These are phyloP conservation scores for Tribolium freemani DNA, from an alignment of 2,888 invertebrate genomes.

Conservation along the genomic window DNA sequence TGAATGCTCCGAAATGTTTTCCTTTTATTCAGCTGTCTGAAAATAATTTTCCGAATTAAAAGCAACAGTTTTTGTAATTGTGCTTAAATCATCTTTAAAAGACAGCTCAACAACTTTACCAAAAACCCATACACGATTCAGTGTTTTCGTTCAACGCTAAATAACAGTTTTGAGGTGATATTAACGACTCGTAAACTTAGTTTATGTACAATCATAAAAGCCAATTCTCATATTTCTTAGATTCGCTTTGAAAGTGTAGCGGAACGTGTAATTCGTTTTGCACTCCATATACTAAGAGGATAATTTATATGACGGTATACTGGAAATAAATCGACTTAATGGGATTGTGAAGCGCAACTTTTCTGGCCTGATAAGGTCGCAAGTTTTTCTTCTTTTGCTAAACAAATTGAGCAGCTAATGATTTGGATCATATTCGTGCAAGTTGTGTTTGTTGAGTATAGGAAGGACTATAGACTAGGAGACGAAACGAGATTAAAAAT, in stretches of 20 bases:
- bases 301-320: constrained; percentile 28
- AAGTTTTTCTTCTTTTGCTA: not conserved
- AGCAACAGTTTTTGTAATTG: too few species aligned
- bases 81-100: not conserved
- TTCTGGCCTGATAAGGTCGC: not conserved
- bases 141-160: not conserved
- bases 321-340: constrained; percentile 27
- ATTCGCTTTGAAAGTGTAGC: constrained; percentile 32
- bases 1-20: too few species aligned
- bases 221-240: constrained; percentile 43
- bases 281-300: constrained; percentile 5
- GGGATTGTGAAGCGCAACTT: constrained; percentile 10
- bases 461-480: not conserved
- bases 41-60: too few species aligned
- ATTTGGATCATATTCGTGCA: not conserved
- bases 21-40: not conserved
- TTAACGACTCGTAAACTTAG: constrained; percentile 6
- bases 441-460: too few species aligned
- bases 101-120: not conserved
- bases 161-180: constrained; percentile 1
- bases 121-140: not conserved
- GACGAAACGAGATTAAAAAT: not conserved
- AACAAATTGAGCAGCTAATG: not conserved
- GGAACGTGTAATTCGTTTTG: constrained; percentile 25
- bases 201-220: constrained; percentile 32